Base-by-base conservation (phyloP, 2,888 invertebrate genomes). In the Pogonocherus hispidulus region DNA sequence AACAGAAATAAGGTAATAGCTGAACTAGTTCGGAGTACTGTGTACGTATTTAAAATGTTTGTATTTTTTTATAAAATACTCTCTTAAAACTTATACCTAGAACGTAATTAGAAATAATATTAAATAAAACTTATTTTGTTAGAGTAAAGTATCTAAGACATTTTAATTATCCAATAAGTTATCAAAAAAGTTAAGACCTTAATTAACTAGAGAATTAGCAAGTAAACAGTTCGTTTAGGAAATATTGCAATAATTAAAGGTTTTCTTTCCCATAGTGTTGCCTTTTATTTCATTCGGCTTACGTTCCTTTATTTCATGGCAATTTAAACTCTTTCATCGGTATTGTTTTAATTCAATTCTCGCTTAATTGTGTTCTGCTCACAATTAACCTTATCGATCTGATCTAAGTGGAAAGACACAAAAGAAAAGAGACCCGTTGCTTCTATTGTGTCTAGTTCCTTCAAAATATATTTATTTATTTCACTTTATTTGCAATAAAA, bases 271-370 rank as follows among this genome's bases (percentile, higher is more conserved):
- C 22, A 14, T 23, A 14, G 49, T 22, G 49, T n/a, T 5, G 22
- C 23, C 14, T 11, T 47, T 22, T 51, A 22, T 56, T 44, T 23
- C 14, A 23, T 57, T 41, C 23, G 27, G 11, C 23, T 23, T 9
- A 4, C 57, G 65, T 56, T 66, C 57, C 65, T 46, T 57, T 62
- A 65, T 65, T 67, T 57, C 49, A 47, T 35, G 46, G 71, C 60
- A 63, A 66, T 69, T 71, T 49, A 47, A 51, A 46, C 54, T 60
- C 63, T 63, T 69, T 47, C 64, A 66, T 47, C 56, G 37, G 66
- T 60, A 71, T 69, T 71, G 69, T 71, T 65, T 69, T 55, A 71
- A 71, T 68, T 68, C 63, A 62, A 67, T 56, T 66, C 69, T 56
- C 66, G 16, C 44, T 56, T 44, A 63, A 56, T 55, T 66, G 57